phyloP scores from a whole-genome alignment of 2,888 invertebrate species.

The Catocala fraxini region DNA sequence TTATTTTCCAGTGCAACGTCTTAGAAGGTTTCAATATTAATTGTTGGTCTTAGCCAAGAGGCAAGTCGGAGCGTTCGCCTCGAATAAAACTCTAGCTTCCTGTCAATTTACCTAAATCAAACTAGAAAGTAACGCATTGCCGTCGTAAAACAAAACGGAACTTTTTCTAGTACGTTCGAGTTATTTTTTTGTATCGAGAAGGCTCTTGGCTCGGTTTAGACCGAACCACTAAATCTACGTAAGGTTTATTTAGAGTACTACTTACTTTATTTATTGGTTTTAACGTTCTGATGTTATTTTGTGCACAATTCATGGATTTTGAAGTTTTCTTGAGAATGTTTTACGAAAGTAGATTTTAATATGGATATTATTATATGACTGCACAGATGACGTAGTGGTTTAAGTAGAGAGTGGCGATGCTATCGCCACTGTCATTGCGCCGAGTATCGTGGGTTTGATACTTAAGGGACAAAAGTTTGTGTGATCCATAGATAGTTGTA shows the following conservation, averaged over 20 bases:
- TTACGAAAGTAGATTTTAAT: no score
- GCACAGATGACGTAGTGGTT: no score
- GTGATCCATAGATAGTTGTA: no score
- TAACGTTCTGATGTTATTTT: not conserved
- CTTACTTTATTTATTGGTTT: slow-evolving; percentile 40
- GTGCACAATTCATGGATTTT: no score
- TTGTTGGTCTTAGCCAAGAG: slow-evolving; percentile 49
- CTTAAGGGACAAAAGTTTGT: no score
- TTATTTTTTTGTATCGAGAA: slow-evolving; percentile 18
- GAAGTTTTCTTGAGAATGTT: no score
- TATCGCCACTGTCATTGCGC: no score
- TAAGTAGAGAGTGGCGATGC: no score
- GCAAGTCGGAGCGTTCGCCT: slow-evolving; percentile 46
- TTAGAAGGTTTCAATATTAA: slow-evolving; percentile 63
- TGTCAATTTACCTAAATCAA: slow-evolving; percentile 63
- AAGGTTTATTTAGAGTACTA: slow-evolving; percentile 44
- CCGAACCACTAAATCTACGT: slow-evolving; percentile 44
- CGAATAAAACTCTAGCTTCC: slow-evolving; percentile 52
- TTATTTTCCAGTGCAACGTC: slow-evolving; percentile 26
- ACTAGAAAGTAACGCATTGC: slow-evolving; percentile 48
- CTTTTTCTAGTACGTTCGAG: slow-evolving; percentile 29
- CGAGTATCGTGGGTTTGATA: no score
- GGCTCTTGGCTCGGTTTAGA: slow-evolving; percentile 42
- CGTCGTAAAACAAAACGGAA: slow-evolving; percentile 15
- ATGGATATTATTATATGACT: no score